These are phyloP conservation scores for Spea bombifrons DNA, from an alignment of 2,113 vertebrate genomes.

Conservation along the genomic window DNA sequence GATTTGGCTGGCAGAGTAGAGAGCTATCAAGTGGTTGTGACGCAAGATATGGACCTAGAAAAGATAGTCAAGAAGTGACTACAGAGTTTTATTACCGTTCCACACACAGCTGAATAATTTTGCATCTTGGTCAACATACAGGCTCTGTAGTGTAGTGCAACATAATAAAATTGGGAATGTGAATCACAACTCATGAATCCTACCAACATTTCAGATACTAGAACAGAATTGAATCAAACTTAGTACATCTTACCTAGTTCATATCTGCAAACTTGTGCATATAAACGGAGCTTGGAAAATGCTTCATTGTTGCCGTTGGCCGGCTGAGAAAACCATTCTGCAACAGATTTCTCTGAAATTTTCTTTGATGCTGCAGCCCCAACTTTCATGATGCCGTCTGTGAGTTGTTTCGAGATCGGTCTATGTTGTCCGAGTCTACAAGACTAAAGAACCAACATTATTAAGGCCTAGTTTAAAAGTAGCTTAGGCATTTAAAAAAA, in stretches of 20 bases:
- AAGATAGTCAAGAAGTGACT: too few species aligned
- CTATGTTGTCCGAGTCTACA: conserved; percentile 96
- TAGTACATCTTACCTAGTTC: conserved; percentile 77
- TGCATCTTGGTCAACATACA: not conserved
- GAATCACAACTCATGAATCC: too few species aligned
- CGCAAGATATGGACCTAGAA: conserved; percentile 91
- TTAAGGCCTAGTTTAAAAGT: not conserved
- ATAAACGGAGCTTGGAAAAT: conserved; percentile 92
- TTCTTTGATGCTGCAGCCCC: conserved; percentile 84
- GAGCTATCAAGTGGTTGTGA: conserved; percentile 88
- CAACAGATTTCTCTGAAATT: conserved; percentile 85
- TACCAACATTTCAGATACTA: too few species aligned
- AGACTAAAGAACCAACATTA: conserved; percentile 67
- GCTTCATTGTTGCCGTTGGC: conserved; percentile 83
- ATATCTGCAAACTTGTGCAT: conserved; percentile 96
- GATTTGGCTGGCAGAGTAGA: conserved; percentile 83
- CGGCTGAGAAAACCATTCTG: conserved; percentile 92
- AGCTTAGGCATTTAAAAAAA: too few species aligned
- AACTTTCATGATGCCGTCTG: conserved; percentile 90
- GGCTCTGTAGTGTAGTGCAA: not conserved
- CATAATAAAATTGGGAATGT: too few species aligned
- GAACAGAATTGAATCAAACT: not conserved
- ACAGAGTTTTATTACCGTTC: too few species aligned
- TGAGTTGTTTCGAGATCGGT: conserved; percentile 87
- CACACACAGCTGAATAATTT: too few species aligned